Conservation (phyloP, 2,888 invertebrate species). For the Brachypalpus laphriformis region DNA sequence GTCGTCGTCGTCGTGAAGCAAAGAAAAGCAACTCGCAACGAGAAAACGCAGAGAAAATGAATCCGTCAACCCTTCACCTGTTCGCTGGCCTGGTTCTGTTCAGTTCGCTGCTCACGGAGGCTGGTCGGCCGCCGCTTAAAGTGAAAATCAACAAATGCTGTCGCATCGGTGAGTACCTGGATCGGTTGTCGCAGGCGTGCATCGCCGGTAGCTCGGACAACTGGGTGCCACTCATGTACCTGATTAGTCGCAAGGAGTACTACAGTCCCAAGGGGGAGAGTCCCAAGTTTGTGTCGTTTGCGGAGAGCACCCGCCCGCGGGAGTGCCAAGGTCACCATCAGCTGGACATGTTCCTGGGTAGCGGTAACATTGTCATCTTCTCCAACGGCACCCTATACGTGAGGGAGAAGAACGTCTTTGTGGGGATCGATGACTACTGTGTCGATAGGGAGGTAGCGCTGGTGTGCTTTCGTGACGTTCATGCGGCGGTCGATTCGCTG, state of each 20-base stretch:
- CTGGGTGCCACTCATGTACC: constrained; percentile 86
- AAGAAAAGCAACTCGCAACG: constrained; percentile 20
- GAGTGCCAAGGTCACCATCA: constrained; percentile 74
- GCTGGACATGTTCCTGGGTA: constrained; percentile 80
- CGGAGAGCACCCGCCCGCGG: constrained; percentile 81
- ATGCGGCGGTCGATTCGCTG: constrained; percentile 76
- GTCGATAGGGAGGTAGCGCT: constrained; percentile 87
- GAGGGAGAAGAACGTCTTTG: constrained; percentile 82
- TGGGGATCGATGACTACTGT: constrained; percentile 87
- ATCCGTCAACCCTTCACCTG: constrained; percentile 24
- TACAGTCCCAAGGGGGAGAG: constrained; percentile 81
- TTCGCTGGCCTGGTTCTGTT: constrained; percentile 56
- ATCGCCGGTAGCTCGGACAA: constrained; percentile 79
- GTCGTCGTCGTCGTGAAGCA: neutral
- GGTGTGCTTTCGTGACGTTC: constrained; percentile 84
- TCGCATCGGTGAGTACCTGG: constrained; percentile 83
- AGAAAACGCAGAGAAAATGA: constrained; percentile 16
- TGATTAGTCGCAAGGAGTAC: constrained; percentile 83
- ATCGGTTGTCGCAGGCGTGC: constrained; percentile 81
- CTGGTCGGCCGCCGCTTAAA: constrained; percentile 77
- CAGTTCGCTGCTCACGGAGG: constrained; percentile 56
- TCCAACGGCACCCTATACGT: constrained; percentile 87
- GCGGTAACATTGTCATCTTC: constrained; percentile 83
- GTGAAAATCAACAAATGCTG: constrained; percentile 85
- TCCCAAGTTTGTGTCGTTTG: constrained; percentile 83